Evolutionary conservation across 2,113 vertebrate species (phyloP), one percentile per base, ranked within the genome.

Genomic region (Atractosteus spatula): DNA sequence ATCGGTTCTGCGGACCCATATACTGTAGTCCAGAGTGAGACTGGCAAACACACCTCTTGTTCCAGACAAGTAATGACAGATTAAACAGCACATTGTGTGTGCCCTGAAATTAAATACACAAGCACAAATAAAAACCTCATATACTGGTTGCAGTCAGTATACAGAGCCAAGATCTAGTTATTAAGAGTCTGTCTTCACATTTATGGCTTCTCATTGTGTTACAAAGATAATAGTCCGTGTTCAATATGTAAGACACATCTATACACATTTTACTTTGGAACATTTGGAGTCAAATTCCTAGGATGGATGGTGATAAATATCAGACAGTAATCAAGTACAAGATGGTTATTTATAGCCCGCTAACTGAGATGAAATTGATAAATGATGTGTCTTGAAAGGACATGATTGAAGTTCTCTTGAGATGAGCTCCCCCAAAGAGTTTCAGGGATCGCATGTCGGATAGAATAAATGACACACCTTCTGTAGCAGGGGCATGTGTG

Each of bases 401-500:
- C 84, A 82, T 88, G 89, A 86, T 85, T 84, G 84, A 85, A 84
- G 86, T 83, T 89, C 81, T 81, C 82, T 29, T 69, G 81, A 89
- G 89, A 86, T 80, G 82, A 88, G 82, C 82, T 79, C 76, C 89
- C 88, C 87, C 82, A 75, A 83, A 90, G 89, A 90, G 89, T 90
- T 88, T 86, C 79, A 74, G 82, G 84, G 88, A 87, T 93, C 89
- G 80, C 86, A 84, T 92, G 86, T 91, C 90, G 81, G 81, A 90
- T 89, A 88, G 87, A 91, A 88, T 86, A 85, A 80, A 83, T 84
- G 85, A 91, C 90, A 86, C 85, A 87, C 86, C 91, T 84, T 85
- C 88, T 81, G 81, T 79, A 86, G 80, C 79, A 89, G 89, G 83
- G 88, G 88, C 89, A 86, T 83, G 83, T 85, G 86, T 84, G 89